These are phyloP conservation scores for Dysmachus trigonus DNA, from an alignment of 2,888 invertebrate genomes.

Conservation along the genomic window DNA sequence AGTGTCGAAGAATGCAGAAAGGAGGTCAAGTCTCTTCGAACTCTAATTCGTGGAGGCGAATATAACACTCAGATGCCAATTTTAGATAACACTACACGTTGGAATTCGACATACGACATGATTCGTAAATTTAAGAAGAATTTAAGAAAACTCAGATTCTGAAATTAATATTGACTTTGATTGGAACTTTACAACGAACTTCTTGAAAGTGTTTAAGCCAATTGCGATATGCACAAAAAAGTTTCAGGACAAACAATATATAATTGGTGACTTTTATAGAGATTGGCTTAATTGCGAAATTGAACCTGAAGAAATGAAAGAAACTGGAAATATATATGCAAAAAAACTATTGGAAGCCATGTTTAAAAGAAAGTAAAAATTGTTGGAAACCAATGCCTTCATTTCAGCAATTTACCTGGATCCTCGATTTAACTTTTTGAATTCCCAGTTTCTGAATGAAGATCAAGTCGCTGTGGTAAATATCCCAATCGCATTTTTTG, in stretches of 20 bases:
- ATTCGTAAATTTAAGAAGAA: background rate
- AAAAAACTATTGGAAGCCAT: slow-evolving; percentile 18
- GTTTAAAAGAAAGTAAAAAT: slow-evolving; percentile 38
- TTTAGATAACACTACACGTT: slow-evolving; percentile 6
- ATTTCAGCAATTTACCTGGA: slow-evolving; percentile 42
- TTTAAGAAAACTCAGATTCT: slow-evolving; percentile 15
- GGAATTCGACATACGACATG: no score
- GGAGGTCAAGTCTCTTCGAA: background rate
- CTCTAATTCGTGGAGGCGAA: background rate
- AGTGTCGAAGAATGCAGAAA: slow-evolving; percentile 21
- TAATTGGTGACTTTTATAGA: slow-evolving; percentile 45
- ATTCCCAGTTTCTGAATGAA: background rate
- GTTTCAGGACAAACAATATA: slow-evolving; percentile 27
- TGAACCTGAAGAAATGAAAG: slow-evolving; percentile 40
- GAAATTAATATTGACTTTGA: background rate
- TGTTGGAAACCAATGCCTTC: slow-evolving; percentile 41
- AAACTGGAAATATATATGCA: slow-evolving; percentile 15
- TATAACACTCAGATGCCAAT: background rate
- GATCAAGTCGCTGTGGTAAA: background rate
- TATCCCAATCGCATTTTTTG: no score
- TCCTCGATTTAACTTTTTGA: slow-evolving; percentile 43
- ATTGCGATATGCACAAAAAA: background rate
- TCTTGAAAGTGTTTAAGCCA: background rate
- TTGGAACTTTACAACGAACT: background rate
- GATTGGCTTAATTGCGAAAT: slow-evolving; percentile 48